phyloP scores from a whole-genome alignment of 2,888 invertebrate genomes.

The Microplitis deprimator region DNA sequence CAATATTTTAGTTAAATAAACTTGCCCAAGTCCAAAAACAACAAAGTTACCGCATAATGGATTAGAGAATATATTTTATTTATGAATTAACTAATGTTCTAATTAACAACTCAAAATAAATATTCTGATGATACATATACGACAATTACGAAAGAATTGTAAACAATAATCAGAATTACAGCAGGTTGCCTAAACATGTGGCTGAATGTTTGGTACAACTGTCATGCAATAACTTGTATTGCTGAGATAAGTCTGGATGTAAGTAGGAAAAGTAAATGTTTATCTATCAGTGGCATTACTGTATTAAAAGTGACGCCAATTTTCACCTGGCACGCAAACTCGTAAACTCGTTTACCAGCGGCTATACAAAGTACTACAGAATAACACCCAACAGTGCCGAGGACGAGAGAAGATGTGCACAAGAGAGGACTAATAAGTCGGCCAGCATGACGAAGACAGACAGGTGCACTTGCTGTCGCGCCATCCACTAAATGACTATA shows the following conservation, averaged over 20 bases:
- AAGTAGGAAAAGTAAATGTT: background rate
- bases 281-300: slow-evolving; percentile 12
- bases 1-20: background rate
- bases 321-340: slow-evolving; percentile 47
- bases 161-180: background rate
- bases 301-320: slow-evolving; percentile 44
- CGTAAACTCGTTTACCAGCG: slow-evolving; percentile 22
- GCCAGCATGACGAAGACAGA: slow-evolving; percentile 55
- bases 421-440: slow-evolving; percentile 47
- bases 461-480: slow-evolving; percentile 52
- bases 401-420: slow-evolving; percentile 43
- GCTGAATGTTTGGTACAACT: background rate
- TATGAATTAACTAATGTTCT: background rate
- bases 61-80: background rate
- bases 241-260: background rate
- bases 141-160: background rate
- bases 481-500: slow-evolving; percentile 33
- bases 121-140: background rate
- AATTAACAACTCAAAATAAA: background rate
- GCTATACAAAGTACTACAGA: slow-evolving; percentile 32
- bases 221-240: background rate
- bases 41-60: background rate
- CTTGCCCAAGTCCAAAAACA: background rate
- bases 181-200: background rate
- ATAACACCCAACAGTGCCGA: slow-evolving; percentile 34